Evolutionary conservation across 2,113 vertebrate species (phyloP), one percentile per base, ranked within the genome.

Genomic region (Myrmophylax atrothorax): DNA sequence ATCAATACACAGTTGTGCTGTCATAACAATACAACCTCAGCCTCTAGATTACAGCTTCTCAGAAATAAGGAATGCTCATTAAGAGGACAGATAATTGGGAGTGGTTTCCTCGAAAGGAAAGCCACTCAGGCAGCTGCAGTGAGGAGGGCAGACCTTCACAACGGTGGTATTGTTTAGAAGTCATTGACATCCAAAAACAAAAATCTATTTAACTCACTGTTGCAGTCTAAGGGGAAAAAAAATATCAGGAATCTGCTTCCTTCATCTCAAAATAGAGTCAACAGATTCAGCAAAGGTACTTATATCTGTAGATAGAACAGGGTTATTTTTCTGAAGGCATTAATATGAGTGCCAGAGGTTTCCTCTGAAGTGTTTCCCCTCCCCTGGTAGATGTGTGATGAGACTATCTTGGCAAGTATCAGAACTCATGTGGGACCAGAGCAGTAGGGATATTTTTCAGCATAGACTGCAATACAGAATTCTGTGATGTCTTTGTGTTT

Each of bases 1-100:
- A 96, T 82, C 73, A 94, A 96, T 94, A 86, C 79, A 72, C 29
- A 4, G 70, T 92, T 90, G 87, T 10, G 50, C 89, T 90, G 79
- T 74, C 91, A 80, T 91, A 88, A 87, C 80, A 79, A 94, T 74
- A 7, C 74, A 64, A 37, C 26, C 63, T 52, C 90, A 83, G 93
- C 87, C 82, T 93, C 47, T 46, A 17, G 26, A 37, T 78, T 92
- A 59, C 59, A 76, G 73, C 58, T 64, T 12, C 90, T 91, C 66
- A 74, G 95, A 91, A 97, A 77, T 33, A 12, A 80, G 89, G 66
- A 91, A 92, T 69, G 49, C n/a, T 81, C 56, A 53, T 90, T 83
- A 80, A 44, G 56, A 55, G 52, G 26, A 24, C 80, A 59, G 75
- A 72, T 68, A 62, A 90, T 53, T 49, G 38, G n/a, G 87, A 94